Conservation (phyloP, 2,888 invertebrate species). For the Zhuqinia jingwanae region DNA sequence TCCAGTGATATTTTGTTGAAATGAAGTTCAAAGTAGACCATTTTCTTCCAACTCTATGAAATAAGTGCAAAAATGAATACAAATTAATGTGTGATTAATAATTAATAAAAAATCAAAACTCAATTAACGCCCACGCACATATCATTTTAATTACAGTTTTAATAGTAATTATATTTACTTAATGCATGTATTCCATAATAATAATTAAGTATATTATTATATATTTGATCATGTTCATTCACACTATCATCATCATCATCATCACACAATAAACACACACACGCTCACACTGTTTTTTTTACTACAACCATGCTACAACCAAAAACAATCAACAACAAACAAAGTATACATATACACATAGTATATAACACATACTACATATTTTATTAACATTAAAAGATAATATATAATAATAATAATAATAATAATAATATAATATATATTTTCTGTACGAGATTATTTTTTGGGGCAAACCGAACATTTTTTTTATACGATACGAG, state of each 20-base stretch:
- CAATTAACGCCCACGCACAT: constrained; percentile 46
- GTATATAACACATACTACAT: background rate
- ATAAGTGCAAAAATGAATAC: constrained; percentile 2
- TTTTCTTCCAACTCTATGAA: too few species aligned
- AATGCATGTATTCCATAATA: too few species aligned
- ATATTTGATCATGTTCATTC: constrained; percentile 37
- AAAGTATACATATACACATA: too few species aligned
- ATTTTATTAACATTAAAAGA: background rate
- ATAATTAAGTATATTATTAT: too few species aligned
- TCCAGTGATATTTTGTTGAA: too few species aligned
- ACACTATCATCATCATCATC: too few species aligned
- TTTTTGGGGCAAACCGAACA: constrained; percentile 53
- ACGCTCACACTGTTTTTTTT: too few species aligned
- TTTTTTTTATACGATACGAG: constrained; percentile 32
- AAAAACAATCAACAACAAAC: constrained; percentile 49
- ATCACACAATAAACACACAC: too few species aligned
- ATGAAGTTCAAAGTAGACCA: too few species aligned
- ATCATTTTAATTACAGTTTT: constrained; percentile 56
- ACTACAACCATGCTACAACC: constrained; percentile 44
- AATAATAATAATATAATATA: constrained; percentile 6
- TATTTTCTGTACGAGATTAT: constrained; percentile 23
- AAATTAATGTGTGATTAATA: background rate
- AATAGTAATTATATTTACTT: constrained; percentile 59
- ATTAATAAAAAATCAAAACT: constrained; percentile 50
- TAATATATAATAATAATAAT: background rate